A percentile compares a stretch with the other conserved stretches of the same genome.
These are phyloP conservation scores for Drosophila parabipectinata DNA, from an alignment of 1,140 invertebrate genomes.

Conservation along the genomic window DNA sequence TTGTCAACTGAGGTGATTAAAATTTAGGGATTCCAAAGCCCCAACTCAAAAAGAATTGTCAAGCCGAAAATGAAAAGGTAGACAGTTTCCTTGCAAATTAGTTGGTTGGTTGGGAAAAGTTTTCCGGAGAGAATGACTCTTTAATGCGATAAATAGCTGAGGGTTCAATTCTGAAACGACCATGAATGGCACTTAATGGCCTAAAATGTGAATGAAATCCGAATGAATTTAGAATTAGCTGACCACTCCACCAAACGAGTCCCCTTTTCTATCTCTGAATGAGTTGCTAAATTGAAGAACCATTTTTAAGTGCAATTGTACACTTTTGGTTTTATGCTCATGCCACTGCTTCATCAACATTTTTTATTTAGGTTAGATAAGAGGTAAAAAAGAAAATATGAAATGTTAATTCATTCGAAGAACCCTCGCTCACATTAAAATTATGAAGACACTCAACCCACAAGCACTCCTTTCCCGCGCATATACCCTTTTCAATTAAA, in stretches of 20 bases:
- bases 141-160: conserved; percentile 22
- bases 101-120: conserved; percentile 29
- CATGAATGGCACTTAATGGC: conserved; percentile 44
- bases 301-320: conserved; percentile 30
- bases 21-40: conserved; percentile 50
- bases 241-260: conserved; percentile 12
- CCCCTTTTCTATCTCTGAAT: conserved; percentile 21
- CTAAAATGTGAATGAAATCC: conserved; percentile 27
- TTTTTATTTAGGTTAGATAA: conserved; percentile 1
- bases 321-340: conserved; percentile 24
- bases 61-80: conserved; percentile 12
- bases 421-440: conserved; percentile 8
- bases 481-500: background rate
- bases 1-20: conserved; percentile 78
- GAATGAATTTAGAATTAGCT: conserved; percentile 31
- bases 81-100: conserved; percentile 33
- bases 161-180: conserved; percentile 19
- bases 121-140: conserved; percentile 16
- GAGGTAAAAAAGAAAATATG: conserved; percentile 6
- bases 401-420: conserved; percentile 19
- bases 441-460: background rate
- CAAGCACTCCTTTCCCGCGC: background rate
- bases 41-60: conserved; percentile 39
- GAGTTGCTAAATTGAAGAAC: conserved; percentile 22
- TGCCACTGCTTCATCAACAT: conserved; percentile 7